Conservation (phyloP, 1,140 invertebrate genomes). For the Maconellicoccus hirsutus region DNA sequence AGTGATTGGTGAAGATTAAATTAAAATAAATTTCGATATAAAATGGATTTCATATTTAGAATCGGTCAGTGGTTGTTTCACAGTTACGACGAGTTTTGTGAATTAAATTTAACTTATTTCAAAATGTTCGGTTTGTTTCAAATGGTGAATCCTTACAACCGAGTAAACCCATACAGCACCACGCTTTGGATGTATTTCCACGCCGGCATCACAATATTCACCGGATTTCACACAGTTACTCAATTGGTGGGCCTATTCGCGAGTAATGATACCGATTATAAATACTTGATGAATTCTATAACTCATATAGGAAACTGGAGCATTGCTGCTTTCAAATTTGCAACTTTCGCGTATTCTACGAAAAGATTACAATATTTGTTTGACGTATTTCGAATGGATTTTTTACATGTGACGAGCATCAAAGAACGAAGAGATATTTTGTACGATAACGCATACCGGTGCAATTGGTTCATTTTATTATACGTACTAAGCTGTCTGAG, state of each 20-base stretch:
- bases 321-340: conserved; percentile 5
- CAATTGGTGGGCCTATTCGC: background rate
- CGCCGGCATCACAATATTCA: conserved; percentile 9
- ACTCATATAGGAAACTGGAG: conserved; percentile 15
- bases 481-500: background rate
- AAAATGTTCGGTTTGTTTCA: conserved; percentile 21
- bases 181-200: background rate
- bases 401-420: background rate
- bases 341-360: background rate
- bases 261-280: background rate
- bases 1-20: no score
- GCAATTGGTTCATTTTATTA: background rate
- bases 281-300: background rate
- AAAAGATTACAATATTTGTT: background rate
- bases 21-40: no score
- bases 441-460: background rate
- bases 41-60: background rate
- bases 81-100: conserved; percentile 17
- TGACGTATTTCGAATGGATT: background rate
- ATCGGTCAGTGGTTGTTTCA: background rate
- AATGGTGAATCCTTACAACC: conserved; percentile 14
- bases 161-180: background rate
- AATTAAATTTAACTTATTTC: conserved; percentile 14
- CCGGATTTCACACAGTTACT: background rate
- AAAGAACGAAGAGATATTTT: background rate